Evolutionary conservation across 2,888 invertebrate species (phyloP).

Genomic region (Lepidocyrtoides sp.): DNA sequence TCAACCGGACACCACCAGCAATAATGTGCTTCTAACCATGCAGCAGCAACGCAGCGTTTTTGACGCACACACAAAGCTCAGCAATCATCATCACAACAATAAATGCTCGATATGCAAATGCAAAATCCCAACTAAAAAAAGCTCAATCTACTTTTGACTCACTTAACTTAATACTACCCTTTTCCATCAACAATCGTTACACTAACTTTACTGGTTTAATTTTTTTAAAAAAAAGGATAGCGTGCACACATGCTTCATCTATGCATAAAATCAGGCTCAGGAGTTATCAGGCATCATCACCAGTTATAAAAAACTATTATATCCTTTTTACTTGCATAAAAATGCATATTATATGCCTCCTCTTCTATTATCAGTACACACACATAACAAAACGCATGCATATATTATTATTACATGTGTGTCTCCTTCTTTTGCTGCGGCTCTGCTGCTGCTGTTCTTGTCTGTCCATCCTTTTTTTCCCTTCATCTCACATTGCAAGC

Average conservation of each 20-base stretch:
- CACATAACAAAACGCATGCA: conserved; percentile 56
- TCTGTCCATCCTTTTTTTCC: conserved; percentile 53
- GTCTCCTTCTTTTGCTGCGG: neutral
- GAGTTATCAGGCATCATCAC: neutral
- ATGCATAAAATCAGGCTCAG: neutral
- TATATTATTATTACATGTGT: conserved; percentile 29
- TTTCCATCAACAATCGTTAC: conserved; percentile 33
- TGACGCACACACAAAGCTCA: conserved; percentile 18
- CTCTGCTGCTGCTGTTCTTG: no score
- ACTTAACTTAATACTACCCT: neutral
- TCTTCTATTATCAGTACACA: conserved; percentile 42
- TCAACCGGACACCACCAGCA: conserved; percentile 8
- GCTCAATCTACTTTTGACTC: conserved; percentile 24
- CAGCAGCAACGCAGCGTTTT: neutral
- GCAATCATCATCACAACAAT: neutral
- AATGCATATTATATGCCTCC: conserved; percentile 47
- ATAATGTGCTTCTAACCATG: conserved; percentile 19
- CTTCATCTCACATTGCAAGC: conserved; percentile 20
- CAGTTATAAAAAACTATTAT: conserved; percentile 30
- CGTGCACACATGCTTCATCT: neutral
- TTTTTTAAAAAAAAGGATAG: conserved; percentile 36
- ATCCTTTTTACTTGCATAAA: conserved; percentile 58
- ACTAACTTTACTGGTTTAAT: conserved; percentile 47
- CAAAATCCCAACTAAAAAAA: conserved; percentile 25
- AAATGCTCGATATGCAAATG: conserved; percentile 47